Conservation (phyloP, 2,113 vertebrate species). For the Varanus salvator region DNA sequence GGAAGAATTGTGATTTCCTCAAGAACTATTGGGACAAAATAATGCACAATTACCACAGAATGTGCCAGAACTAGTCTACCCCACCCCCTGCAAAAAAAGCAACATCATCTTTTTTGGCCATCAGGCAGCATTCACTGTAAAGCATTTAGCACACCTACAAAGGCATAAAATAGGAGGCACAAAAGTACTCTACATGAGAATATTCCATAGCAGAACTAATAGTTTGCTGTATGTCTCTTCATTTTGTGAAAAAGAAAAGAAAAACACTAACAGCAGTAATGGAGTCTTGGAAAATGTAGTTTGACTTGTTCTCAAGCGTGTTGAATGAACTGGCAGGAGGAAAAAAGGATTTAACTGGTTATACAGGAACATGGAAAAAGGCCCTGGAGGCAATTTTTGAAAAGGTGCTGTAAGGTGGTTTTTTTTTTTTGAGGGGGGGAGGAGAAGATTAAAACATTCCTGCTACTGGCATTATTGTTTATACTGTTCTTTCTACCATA, state of each 20-base stretch:
- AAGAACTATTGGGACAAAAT: neutral
- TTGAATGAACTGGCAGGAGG: slow-evolving; percentile 45
- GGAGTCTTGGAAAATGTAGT: slow-evolving; percentile 70
- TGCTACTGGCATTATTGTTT: neutral
- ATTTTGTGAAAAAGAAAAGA: slow-evolving; percentile 18
- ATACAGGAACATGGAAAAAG: slow-evolving; percentile 51
- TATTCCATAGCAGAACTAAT: neutral
- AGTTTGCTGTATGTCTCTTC: slow-evolving; percentile 34
- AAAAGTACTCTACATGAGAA: slow-evolving; percentile 18
- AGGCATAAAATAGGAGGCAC: neutral
- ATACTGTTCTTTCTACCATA: neutral
- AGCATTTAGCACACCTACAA: neutral
- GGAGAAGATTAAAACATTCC: slow-evolving; percentile 4
- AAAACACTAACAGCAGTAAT: slow-evolving; percentile 37
- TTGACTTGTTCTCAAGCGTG: slow-evolving; percentile 69
- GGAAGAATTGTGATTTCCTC: neutral
- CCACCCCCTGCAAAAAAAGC: neutral
- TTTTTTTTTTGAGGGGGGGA: slow-evolving; percentile 4
- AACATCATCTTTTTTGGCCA: neutral
- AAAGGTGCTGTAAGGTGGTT: slow-evolving; percentile 22
- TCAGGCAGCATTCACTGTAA: neutral
- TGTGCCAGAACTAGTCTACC: neutral
- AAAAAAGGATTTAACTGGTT: slow-evolving; percentile 57
- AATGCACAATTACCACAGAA: neutral
- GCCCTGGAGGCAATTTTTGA: slow-evolving; percentile 49